Evolutionary conservation across 30 jellyfish, hydroid and myxozoan genomes (phyloP).

Genomic region (Nemopilema nomurai): DNA sequence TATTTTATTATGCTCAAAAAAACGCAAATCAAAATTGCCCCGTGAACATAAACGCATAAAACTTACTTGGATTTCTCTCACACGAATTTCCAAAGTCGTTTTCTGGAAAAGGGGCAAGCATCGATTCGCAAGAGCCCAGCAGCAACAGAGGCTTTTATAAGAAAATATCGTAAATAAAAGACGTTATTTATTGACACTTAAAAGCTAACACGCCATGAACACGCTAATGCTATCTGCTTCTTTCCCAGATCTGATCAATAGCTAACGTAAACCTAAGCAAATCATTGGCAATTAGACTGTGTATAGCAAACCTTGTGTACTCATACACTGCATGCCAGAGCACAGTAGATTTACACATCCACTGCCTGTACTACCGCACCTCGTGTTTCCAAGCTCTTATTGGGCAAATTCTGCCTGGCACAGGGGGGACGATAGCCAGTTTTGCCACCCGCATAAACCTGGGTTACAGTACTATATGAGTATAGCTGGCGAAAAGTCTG

Average conservation of each 20-base stretch:
- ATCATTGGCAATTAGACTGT: conserved; percentile 11
- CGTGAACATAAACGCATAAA: too few species aligned
- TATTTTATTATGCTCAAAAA: background rate
- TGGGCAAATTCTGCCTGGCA: background rate
- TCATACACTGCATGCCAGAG: conserved; percentile 19
- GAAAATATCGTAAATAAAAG: conserved; percentile 10
- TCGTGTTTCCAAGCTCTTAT: conserved; percentile 6
- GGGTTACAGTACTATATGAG: too few species aligned
- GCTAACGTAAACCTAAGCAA: conserved; percentile 12
- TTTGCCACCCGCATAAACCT: background rate
- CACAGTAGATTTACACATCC: background rate
- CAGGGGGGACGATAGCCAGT: background rate
- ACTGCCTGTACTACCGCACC: conserved; percentile 1
- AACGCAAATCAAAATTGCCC: background rate
- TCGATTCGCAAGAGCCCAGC: background rate
- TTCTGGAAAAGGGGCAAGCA: background rate
- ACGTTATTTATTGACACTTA: background rate
- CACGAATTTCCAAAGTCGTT: background rate
- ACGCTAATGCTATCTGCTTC: conserved; percentile 33
- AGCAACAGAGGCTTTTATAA: background rate
- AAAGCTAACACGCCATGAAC: conserved; percentile 32
- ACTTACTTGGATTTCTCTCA: background rate
- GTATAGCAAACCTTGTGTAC: conserved; percentile 33
- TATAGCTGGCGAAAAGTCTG: too few species aligned
- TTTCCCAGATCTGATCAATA: conserved; percentile 33